A percentile compares a stretch with the other conserved stretches of the same genome.
These are phyloP conservation scores for Antechinus stuartii DNA, from an alignment of 2,113 vertebrate genomes.

Conservation along the genomic window DNA sequence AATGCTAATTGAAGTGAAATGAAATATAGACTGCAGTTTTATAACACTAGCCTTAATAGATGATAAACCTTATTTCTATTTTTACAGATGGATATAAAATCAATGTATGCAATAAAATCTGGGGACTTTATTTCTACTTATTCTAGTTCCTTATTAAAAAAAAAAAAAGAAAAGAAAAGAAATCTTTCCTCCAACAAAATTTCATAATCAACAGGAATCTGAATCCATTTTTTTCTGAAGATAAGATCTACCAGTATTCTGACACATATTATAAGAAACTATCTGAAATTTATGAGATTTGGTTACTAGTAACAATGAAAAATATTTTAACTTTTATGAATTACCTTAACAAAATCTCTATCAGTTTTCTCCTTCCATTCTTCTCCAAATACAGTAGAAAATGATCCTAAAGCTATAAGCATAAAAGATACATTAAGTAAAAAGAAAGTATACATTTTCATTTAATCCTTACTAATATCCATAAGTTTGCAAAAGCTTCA, in stretches of 20 bases:
- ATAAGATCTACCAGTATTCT: constrained; percentile 11
- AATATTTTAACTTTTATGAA: constrained; percentile 64
- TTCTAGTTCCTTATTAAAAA: constrained; percentile 18
- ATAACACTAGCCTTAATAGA: background rate
- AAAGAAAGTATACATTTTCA: constrained; percentile 54
- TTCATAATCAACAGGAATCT: background rate
- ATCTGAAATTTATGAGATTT: background rate
- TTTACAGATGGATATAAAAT: background rate
- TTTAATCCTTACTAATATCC: constrained; percentile 64
- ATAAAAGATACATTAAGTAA: constrained; percentile 79
- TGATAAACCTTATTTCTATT: constrained; percentile 22
- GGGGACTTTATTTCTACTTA: constrained; percentile 10
- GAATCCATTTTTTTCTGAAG: constrained; percentile 51
- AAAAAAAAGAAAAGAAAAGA: constrained; percentile 16
- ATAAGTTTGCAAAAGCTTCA: constrained; percentile 49
- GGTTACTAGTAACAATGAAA: constrained; percentile 18
- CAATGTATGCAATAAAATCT: background rate
- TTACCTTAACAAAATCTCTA: constrained; percentile 98
- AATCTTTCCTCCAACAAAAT: constrained; percentile 16
- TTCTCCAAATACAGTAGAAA: constrained; percentile 96
- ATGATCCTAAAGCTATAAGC: constrained; percentile 94
- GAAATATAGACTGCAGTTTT: background rate
- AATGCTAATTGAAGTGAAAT: constrained; percentile 18
- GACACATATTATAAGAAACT: background rate
- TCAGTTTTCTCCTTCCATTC: constrained; percentile 99